phyloP scores from a whole-genome alignment of 2,888 invertebrate genomes.

The Dicranocentrus wangi region DNA sequence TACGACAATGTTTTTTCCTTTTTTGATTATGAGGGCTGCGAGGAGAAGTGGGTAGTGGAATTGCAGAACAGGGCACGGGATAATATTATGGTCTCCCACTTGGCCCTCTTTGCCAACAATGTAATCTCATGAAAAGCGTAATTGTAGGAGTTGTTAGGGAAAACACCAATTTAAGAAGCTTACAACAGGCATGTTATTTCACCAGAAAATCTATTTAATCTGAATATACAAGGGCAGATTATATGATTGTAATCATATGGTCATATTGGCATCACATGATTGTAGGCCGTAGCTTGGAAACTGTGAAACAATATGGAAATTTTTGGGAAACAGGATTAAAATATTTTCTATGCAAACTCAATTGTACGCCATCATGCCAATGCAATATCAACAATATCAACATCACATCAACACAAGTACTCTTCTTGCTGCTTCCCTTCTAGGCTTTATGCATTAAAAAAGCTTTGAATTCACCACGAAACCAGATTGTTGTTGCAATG shows the following conservation, averaged over 20 bases:
- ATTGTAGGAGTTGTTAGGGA: neutral
- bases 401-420: neutral
- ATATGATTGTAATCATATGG: slow-evolving; percentile 11
- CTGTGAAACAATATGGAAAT: neutral
- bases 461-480: no score
- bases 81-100: no score
- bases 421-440: neutral
- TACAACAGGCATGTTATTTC: slow-evolving; percentile 17
- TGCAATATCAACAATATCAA: neutral
- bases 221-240: slow-evolving; percentile 4
- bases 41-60: no score
- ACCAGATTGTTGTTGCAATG: neutral
- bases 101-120: neutral
- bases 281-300: no score
- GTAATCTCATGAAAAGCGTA: neutral
- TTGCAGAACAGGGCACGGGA: no score
- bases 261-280: no score
- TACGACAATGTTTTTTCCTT: neutral
- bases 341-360: neutral
- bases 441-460: no score
- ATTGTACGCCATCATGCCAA: neutral
- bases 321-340: neutral
- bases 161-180: slow-evolving; percentile 20
- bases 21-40: no score
- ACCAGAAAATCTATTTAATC: slow-evolving; percentile 11